Evolutionary conservation across 2,888 invertebrate species (phyloP).

Genomic region (Urechis unicinctus): DNA sequence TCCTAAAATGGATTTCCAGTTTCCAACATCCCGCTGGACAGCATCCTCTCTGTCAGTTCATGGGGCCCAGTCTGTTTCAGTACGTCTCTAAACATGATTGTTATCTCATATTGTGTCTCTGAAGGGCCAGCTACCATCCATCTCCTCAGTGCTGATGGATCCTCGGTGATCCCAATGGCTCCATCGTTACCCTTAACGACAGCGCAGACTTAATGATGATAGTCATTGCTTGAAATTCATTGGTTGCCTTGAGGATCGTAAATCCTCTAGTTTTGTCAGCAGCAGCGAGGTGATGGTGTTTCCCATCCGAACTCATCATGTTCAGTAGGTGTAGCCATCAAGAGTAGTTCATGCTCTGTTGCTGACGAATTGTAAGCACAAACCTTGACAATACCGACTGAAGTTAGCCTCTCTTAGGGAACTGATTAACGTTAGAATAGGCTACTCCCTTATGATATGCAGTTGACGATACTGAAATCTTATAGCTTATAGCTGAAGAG

Average conservation of each 20-base stretch:
- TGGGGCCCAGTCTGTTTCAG: too few relatives aligned
- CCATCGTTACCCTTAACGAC: slow-evolving; percentile 25
- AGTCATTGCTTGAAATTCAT: slow-evolving; percentile 21
- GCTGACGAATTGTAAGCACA: too few relatives aligned
- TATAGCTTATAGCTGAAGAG: too few relatives aligned
- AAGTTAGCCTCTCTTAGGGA: too few relatives aligned
- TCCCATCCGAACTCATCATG: slow-evolving; percentile 18
- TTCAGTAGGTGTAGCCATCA: slow-evolving; percentile 25
- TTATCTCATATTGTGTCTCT: slow-evolving; percentile 12
- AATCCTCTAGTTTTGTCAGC: slow-evolving; percentile 23
- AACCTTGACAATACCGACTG: too few relatives aligned
- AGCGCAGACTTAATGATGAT: slow-evolving; percentile 28
- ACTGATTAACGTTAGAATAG: too few relatives aligned
- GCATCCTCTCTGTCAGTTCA: too few relatives aligned
- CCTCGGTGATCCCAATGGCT: slow-evolving; percentile 24
- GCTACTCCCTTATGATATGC: too few relatives aligned
- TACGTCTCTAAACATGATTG: not conserved
- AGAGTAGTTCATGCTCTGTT: slow-evolving; percentile 24
- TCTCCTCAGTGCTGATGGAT: slow-evolving; percentile 19
- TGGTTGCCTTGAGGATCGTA: slow-evolving; percentile 19
- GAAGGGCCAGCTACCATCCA: slow-evolving; percentile 30
- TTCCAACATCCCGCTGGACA: too few relatives aligned
- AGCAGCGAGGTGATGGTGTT: slow-evolving; percentile 17
- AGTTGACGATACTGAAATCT: too few relatives aligned
- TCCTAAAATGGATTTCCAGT: too few relatives aligned